Evolutionary conservation across 2,797 vertebrate genomes (phyloP).

Genomic region (Xenopus petersii): DNA sequence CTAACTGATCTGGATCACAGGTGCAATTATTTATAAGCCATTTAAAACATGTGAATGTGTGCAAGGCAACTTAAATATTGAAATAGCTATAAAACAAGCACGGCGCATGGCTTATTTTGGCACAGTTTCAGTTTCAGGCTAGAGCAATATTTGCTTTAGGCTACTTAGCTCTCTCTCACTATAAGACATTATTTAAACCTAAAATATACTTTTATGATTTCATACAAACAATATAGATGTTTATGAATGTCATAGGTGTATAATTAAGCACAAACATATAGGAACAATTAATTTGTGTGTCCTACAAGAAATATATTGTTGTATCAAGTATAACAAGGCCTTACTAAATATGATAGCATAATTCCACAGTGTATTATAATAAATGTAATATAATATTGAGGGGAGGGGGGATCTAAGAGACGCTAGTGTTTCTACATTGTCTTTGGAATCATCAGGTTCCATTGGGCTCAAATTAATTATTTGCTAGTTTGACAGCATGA

Average conservation of each 20-base stretch:
- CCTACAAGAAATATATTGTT: too few species aligned
- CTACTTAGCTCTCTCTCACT: conserved; percentile 19
- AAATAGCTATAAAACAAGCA: conserved; percentile 47
- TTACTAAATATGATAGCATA: too few species aligned
- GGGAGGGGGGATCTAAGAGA: too few species aligned
- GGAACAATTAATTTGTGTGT: too few species aligned
- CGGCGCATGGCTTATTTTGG: conserved; percentile 46
- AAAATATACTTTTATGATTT: conserved; percentile 30
- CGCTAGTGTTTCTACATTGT: too few species aligned
- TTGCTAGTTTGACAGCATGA: too few species aligned
- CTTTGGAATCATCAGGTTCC: too few species aligned
- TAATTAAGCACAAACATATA: too few species aligned
- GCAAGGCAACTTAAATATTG: conserved; percentile 42
- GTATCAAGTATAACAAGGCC: too few species aligned
- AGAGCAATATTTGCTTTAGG: conserved; percentile 46
- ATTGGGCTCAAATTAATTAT: too few species aligned
- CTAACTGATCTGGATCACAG: conserved; percentile 49
- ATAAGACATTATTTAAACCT: conserved; percentile 41
- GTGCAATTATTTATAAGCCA: conserved; percentile 48
- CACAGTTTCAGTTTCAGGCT: conserved; percentile 37
- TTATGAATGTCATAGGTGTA: conserved; percentile 21
- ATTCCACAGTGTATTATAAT: too few species aligned
- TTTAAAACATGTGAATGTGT: conserved; percentile 48
- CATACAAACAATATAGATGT: conserved; percentile 30
- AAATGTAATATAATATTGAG: too few species aligned